These are phyloP conservation scores for Galeopterus variegatus DNA, from an alignment of 2,113 vertebrate species.

Conservation along the genomic window DNA sequence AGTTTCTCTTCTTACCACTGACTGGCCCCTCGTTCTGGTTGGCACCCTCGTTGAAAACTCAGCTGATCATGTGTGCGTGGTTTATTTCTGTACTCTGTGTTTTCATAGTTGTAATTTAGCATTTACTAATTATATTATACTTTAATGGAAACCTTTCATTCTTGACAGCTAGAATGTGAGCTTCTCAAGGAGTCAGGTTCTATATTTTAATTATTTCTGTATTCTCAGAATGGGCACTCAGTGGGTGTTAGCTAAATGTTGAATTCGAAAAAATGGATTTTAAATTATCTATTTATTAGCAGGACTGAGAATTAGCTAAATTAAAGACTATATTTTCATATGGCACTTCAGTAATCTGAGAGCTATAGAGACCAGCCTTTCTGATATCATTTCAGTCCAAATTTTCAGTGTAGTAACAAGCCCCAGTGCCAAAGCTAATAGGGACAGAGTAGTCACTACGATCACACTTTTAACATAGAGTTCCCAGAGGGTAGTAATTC, in stretches of 20 bases:
- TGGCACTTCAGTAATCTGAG: not conserved
- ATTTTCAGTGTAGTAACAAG: not conserved
- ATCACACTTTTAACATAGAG: not conserved
- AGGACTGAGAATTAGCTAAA: not conserved
- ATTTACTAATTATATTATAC: not conserved
- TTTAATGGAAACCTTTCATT: not conserved
- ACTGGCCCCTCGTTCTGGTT: not conserved
- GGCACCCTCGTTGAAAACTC: not conserved
- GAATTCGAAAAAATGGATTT: not conserved
- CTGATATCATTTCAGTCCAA: not conserved
- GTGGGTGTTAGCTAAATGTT: not conserved
- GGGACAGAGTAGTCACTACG: not conserved
- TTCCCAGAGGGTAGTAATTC: not conserved
- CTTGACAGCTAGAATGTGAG: not conserved
- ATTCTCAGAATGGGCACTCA: not conserved
- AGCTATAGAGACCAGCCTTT: not conserved
- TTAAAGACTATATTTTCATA: not conserved
- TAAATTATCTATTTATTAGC: not conserved
- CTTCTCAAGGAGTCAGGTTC: not conserved
- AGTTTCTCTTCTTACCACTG: not conserved
- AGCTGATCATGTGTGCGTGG: not conserved
- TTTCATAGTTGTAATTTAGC: not conserved
- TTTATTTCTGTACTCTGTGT: slow-evolving; percentile 16
- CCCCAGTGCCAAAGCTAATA: slow-evolving; percentile 10
- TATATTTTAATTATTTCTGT: not conserved